Evolutionary conservation across 1,140 invertebrate genomes (phyloP).

Genomic region (Lamellibrachia luymesi): DNA sequence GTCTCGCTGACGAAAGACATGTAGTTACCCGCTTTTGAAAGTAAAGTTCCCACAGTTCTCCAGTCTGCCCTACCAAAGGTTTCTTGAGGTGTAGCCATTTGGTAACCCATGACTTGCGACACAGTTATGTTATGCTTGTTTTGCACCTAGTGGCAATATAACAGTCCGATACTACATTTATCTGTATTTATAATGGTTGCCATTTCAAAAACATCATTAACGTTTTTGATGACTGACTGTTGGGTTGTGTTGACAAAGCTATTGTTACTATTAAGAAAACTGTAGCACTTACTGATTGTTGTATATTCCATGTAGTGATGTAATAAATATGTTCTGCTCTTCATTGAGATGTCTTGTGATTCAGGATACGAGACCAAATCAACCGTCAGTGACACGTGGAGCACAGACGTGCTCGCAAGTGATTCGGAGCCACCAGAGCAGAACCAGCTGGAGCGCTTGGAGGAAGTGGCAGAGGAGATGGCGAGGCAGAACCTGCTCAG

Average conservation of each 20-base stretch:
- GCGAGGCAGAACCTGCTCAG: constrained; percentile 41
- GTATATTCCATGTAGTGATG: too few relatives aligned
- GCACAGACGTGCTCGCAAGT: constrained; percentile 90
- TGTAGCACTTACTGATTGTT: neutral
- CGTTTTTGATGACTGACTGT: too few relatives aligned
- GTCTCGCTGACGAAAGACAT: too few relatives aligned
- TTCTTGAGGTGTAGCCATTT: too few relatives aligned
- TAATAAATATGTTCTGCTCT: too few relatives aligned
- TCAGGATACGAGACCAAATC: constrained; percentile 85
- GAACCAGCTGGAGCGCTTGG: constrained; percentile 50
- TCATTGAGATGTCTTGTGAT: neutral
- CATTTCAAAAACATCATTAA: too few relatives aligned
- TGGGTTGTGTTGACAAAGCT: neutral
- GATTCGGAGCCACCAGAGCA: constrained; percentile 73
- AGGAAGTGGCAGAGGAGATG: constrained; percentile 53
- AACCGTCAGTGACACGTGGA: constrained; percentile 95
- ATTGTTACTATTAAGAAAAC: neutral
- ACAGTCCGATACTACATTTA: neutral
- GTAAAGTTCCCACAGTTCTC: too few relatives aligned
- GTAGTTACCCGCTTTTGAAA: too few relatives aligned
- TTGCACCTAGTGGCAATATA: neutral
- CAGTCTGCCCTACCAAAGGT: too few relatives aligned
- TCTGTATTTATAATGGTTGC: neutral
- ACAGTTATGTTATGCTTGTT: too few relatives aligned
- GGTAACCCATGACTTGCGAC: too few relatives aligned